A percentile compares a stretch with the other conserved stretches of the same genome.
Evolutionary conservation across 1,140 invertebrate genomes (phyloP).

Genomic region (Myzus persicae): DNA sequence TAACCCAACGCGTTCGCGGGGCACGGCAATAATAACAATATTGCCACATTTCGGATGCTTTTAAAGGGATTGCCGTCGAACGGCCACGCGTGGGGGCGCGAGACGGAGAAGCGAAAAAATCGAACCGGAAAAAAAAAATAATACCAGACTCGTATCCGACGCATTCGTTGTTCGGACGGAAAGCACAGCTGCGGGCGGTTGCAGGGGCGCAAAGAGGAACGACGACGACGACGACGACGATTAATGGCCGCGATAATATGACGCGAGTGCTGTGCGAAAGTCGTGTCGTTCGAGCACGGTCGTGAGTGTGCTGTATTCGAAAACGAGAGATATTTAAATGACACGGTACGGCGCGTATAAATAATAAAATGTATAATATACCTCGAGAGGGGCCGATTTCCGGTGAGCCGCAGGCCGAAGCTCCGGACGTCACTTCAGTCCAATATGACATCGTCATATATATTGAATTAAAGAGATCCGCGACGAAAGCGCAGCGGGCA

Average conservation of each 20-base stretch:
- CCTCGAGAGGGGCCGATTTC: neutral
- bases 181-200: neutral
- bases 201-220: no score
- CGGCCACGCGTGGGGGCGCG: neutral
- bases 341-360: neutral
- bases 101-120: neutral
- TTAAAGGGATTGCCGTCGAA: slow-evolving; percentile 33
- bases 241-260: neutral
- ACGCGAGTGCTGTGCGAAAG: neutral
- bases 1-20: slow-evolving; percentile 6
- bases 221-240: slow-evolving; percentile 13
- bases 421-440: neutral
- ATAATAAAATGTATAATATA: no score
- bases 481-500: neutral
- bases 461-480: neutral
- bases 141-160: neutral
- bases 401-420: neutral
- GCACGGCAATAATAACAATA: slow-evolving; percentile 48
- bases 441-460: no score
- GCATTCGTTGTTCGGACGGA: slow-evolving; percentile 15
- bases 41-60: slow-evolving; percentile 45
- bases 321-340: neutral
- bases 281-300: neutral
- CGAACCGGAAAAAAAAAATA: neutral
- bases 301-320: neutral